Evolutionary conservation across 2,888 invertebrate species (phyloP).

Genomic region (Meganola albula): DNA sequence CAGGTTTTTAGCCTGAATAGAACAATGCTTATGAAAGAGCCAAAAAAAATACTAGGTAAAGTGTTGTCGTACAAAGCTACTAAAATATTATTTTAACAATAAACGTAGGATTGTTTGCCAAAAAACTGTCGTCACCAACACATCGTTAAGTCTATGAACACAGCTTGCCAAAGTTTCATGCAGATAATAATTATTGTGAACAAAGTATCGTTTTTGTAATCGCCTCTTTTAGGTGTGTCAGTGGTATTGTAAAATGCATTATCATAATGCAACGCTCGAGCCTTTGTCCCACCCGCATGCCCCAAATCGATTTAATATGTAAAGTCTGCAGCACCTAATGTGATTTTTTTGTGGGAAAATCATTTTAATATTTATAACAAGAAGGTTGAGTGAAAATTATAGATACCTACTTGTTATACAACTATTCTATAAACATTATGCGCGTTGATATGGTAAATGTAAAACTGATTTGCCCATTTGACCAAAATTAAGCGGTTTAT

Average conservation of each 20-base stretch:
- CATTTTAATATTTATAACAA: no score
- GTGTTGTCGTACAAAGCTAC: no score
- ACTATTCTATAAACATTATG: no score
- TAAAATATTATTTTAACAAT: no score
- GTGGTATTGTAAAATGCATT: constrained; percentile 35
- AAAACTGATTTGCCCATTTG: no score
- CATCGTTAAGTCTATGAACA: constrained; percentile 4
- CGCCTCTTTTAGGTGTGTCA: constrained; percentile 20
- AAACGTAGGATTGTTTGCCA: constrained; percentile 17
- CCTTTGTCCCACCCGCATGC: constrained; percentile 39
- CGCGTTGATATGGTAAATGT: no score
- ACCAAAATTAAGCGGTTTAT: no score
- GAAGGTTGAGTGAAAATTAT: no score
- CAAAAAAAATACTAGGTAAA: no score
- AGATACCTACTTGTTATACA: no score
- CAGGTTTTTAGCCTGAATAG: no score
- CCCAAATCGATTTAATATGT: constrained; percentile 37
- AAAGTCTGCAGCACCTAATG: constrained; percentile 2
- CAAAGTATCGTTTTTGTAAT: constrained; percentile 9
- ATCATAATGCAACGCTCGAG: constrained; percentile 38
- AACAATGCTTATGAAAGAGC: no score
- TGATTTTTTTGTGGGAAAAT: not conserved
- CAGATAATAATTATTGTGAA: constrained; percentile 15
- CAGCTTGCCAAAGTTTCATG: constrained; percentile 13
- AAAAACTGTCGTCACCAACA: constrained; percentile 17